These are phyloP conservation scores for Pocota personata DNA, from an alignment of 2,888 invertebrate genomes.

Conservation along the genomic window DNA sequence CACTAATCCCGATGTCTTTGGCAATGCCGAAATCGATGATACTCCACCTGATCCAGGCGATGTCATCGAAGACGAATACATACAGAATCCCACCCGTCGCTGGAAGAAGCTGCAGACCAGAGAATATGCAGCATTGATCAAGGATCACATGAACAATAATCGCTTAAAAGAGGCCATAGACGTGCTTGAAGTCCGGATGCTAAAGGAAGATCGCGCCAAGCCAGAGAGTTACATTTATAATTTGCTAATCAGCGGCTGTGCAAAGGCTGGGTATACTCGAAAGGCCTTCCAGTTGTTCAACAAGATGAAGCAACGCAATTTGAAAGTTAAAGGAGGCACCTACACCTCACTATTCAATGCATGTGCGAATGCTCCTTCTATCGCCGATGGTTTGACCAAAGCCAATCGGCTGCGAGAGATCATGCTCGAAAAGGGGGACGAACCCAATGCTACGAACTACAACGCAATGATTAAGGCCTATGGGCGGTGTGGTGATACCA, in stretches of 20 bases:
- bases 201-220: constrained; percentile 89
- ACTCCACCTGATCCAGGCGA: constrained; percentile 84
- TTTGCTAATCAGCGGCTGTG: constrained; percentile 92
- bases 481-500: constrained; percentile 91
- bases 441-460: constrained; percentile 90
- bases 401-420: constrained; percentile 87
- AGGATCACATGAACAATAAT: constrained; percentile 86
- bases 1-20: constrained; percentile 78
- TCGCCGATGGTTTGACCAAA: constrained; percentile 87
- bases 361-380: constrained; percentile 91
- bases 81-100: constrained; percentile 83
- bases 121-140: constrained; percentile 89
- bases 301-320: constrained; percentile 90
- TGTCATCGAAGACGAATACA: constrained; percentile 85
- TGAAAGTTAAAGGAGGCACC: constrained; percentile 88
- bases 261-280: constrained; percentile 91
- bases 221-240: constrained; percentile 92
- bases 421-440: constrained; percentile 87
- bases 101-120: constrained; percentile 85
- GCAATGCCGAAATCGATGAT: constrained; percentile 73
- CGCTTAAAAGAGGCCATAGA: constrained; percentile 90
- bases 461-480: constrained; percentile 96
- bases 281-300: constrained; percentile 93
- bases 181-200: constrained; percentile 90
- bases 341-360: constrained; percentile 95